Base-by-base conservation (phyloP, 2,888 invertebrate species). In the Margaritifera margaritifera region DNA sequence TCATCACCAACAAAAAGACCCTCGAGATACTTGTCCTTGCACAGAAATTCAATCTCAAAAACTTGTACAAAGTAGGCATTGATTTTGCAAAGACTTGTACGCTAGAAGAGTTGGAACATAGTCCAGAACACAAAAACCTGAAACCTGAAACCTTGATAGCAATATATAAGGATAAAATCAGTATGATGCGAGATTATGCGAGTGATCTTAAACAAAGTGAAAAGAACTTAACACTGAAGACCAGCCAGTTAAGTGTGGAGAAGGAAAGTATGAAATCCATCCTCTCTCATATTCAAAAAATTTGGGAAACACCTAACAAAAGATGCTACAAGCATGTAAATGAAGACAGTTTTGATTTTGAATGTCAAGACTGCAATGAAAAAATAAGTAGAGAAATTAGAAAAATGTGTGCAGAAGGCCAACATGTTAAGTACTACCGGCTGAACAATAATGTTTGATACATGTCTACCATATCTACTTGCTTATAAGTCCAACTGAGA, bases 11-110 rank as follows among this genome's bases (percentile, higher is more conserved):
- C 62, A 75, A 81, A 15, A 72, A 75, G 8, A 80, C 80, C 11
- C 82, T 88, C 20, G 87, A 89, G 52, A 81, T 87, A 15, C 74
- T 86, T 2, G 75, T 87, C 15, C 72, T 84, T 2, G 84, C 85
- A 11, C 84, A 86, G 64, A 71, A 79, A 63, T 81, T 84, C 68
- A 67, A 77, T 52, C 74, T 87, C 5, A 72, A 75, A 56, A 77
- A 74, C 6, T 72, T 87, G 6, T 75, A 77, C 64, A 77, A 77
- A 64, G 79, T 77, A 50, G 83, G 84, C 64, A 77, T 87, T 11
- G 82, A 85, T 18, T 83, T 71, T 62, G 84, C 85, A 20, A 81
- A 82, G 62, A 81, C 79, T 22, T 76, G 77, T 56, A 83, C 80
- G 24, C 76, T 84, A 55, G 72, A 80, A 11, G 86, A 86, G n/a